These are phyloP conservation scores for Falcaria lacertinaria DNA, from an alignment of 2,888 invertebrate genomes.

Conservation along the genomic window DNA sequence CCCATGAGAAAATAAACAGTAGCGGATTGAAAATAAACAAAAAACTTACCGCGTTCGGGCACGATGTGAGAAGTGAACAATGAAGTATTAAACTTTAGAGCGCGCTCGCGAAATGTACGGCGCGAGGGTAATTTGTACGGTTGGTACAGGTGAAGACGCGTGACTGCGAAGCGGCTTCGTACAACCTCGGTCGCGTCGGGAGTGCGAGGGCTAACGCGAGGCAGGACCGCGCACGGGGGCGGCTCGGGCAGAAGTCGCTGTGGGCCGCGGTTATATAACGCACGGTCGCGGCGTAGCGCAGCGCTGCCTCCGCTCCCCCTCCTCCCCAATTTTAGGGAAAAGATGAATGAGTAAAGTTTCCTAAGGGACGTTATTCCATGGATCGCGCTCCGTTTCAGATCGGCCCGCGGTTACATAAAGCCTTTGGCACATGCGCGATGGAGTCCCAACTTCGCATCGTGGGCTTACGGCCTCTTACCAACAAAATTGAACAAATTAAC, in stretches of 20 bases:
- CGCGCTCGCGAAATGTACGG: constrained; percentile 21
- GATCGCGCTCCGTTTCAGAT: constrained; percentile 58
- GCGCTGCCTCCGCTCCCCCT: constrained; percentile 39
- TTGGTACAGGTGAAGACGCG: constrained; percentile 14
- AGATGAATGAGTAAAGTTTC: constrained; percentile 78
- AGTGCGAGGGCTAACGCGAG: constrained; percentile 10
- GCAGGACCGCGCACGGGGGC: constrained; percentile 50
- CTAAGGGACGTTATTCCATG: constrained; percentile 69
- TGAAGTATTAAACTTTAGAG: constrained; percentile 36
- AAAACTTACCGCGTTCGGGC: constrained; percentile 53
- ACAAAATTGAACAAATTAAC: background rate
- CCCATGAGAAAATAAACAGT: constrained; percentile 32
- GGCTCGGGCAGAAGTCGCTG: constrained; percentile 50
- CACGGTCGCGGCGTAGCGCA: constrained; percentile 64
- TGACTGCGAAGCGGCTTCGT: constrained; percentile 22
- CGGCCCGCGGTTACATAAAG: constrained; percentile 64
- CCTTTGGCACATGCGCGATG: constrained; percentile 51
- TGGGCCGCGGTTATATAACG: constrained; percentile 58
- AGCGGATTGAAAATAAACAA: constrained; percentile 40
- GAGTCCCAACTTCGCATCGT: constrained; percentile 18
- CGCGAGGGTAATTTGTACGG: constrained; percentile 24
- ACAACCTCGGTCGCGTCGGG: constrained; percentile 15
- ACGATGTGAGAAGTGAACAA: constrained; percentile 27
- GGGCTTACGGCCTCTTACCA: constrained; percentile 14
- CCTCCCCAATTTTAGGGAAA: constrained; percentile 70